Base-by-base conservation (phyloP, 2,888 invertebrate genomes). In the Lepidocyrtinus sp. region DNA sequence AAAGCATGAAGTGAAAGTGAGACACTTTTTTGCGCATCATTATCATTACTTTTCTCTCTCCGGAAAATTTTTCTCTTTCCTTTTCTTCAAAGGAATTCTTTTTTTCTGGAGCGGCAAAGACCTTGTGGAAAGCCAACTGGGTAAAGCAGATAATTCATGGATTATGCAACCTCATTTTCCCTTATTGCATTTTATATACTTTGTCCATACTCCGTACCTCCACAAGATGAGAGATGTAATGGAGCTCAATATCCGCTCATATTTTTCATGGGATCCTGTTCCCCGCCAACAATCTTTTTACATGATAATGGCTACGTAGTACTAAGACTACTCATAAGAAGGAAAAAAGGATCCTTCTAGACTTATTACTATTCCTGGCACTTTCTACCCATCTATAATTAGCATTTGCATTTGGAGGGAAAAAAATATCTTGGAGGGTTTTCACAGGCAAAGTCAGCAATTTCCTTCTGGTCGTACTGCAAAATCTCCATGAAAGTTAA, bases 121-220 rank as follows among this genome's bases (percentile, higher is more conserved):
- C 76, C 76, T 76, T 76, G 63, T 21, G 50, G 70, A 76, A 65
- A 76, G 76, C 76, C 76, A 76, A 76, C 70, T 76, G 77, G 71
- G 77, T 71, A 77, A 77, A 65, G 72, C 19, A 71, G 77, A 77
- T 77, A 77, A 77, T 77, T 77, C 71, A 77, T 24, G 72, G 77
- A 77, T 77, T 77, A 71, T 71, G 77, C 72, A 77, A 65, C 77
- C 77, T 77, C 77, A 77, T 77, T 77, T 71, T 65, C 77, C 26
- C 72, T 71, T 77, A 71, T 77, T 77, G 77, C 77, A 77, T 45
- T 67, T 25, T 45, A 67, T 67, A 72, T 61, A 67, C 67, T 55
- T 71, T 50, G 25, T 36, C 21, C 68, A 67, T 46, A 36, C 65
- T 45, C 61, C 46, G n/a, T n/a, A 27, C 15, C 65, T 26, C 26